Evolutionary conservation across 2,797 vertebrate genomes (phyloP).

Genomic region (Furcifer pardalis): DNA sequence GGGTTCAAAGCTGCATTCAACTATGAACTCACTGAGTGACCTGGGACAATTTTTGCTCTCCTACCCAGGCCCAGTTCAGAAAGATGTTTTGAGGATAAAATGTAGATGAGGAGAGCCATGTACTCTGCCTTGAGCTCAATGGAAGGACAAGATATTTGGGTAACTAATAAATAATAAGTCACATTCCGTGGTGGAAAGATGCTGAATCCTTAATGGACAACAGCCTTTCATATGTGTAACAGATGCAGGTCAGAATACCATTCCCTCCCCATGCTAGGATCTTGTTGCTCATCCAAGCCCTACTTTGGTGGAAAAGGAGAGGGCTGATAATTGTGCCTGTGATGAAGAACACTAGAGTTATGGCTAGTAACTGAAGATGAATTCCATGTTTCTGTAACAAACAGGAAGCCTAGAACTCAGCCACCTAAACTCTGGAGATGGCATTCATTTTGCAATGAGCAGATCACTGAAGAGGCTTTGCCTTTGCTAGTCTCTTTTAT

Average conservation of each 20-base stretch:
- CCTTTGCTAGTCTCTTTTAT: background rate
- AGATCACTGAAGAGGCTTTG: background rate
- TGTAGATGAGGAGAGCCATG: no score
- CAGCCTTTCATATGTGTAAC: background rate
- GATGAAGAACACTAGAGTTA: no score
- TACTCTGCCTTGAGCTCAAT: no score
- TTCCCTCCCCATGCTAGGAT: background rate
- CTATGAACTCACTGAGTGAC: no score
- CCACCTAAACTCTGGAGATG: background rate
- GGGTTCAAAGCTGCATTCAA: no score
- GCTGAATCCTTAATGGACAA: background rate
- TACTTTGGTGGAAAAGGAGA: background rate
- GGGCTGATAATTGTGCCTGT: no score
- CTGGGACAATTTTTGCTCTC: no score
- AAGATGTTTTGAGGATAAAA: no score
- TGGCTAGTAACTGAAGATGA: background rate
- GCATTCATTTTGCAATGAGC: background rate
- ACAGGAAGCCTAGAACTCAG: background rate
- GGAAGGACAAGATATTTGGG: no score
- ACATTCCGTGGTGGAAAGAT: background rate
- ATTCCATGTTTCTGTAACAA: background rate
- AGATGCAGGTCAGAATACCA: background rate
- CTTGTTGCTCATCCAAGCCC: background rate
- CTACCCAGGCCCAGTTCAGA: no score
- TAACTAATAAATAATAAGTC: no score